A percentile compares a stretch with the other conserved stretches of the same genome.
Conservation (phyloP, 2,113 vertebrate genomes). For the Brienomyrus brachyistius region DNA sequence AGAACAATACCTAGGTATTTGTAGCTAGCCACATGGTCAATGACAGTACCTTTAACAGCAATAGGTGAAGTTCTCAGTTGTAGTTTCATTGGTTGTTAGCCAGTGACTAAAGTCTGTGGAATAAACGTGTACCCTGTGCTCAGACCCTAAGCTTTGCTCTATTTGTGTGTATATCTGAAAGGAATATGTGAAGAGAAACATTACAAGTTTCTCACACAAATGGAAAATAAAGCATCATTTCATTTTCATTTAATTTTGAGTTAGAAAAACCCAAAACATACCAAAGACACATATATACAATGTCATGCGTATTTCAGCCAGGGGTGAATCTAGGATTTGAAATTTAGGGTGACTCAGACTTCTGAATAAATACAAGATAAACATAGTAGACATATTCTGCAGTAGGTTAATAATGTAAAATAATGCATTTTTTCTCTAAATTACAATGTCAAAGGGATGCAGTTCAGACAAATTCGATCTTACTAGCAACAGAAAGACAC, state of each 20-base stretch:
- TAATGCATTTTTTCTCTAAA: too few relatives aligned
- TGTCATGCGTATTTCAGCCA: neutral
- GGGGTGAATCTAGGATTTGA: too few relatives aligned
- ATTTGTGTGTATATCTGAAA: neutral
- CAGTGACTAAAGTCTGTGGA: neutral
- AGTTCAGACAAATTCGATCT: too few relatives aligned
- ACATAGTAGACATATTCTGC: too few relatives aligned
- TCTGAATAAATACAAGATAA: too few relatives aligned
- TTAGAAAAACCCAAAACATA: neutral
- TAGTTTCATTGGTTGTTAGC: neutral
- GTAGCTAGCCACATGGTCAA: neutral
- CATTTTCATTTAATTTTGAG: neutral
- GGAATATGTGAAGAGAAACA: neutral
- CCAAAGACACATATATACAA: neutral
- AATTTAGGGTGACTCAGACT: too few relatives aligned
- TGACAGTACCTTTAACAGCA: neutral
- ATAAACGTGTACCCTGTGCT: neutral
- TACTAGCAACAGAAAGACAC: too few relatives aligned
- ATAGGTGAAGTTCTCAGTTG: neutral
- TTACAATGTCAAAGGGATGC: too few relatives aligned
- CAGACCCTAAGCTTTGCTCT: too few relatives aligned
- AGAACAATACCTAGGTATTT: neutral
- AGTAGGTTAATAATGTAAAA: too few relatives aligned
- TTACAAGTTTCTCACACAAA: neutral
- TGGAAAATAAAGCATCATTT: neutral